Evolutionary conservation across 2,888 invertebrate species (phyloP).

Genomic region (Apodemia zela): DNA sequence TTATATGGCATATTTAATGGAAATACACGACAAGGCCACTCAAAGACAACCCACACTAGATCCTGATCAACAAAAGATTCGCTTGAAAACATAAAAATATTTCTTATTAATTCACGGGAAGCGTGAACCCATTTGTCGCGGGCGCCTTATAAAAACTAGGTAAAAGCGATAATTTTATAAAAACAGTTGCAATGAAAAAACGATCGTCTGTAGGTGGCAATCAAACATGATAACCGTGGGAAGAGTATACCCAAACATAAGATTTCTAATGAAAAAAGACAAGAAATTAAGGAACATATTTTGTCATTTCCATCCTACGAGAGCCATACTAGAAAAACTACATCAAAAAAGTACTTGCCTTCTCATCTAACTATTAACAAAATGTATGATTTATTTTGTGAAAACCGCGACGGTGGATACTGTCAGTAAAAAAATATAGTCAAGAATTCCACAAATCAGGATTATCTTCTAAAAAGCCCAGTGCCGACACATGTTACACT

Average conservation of each 20-base stretch:
- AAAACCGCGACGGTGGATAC: not conserved
- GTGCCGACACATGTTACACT: constrained; percentile 7
- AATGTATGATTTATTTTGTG: constrained; percentile 10
- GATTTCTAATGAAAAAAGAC: constrained; percentile 9
- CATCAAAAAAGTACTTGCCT: constrained; percentile 9
- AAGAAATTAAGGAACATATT: constrained; percentile 1
- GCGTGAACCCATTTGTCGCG: constrained; percentile 1
- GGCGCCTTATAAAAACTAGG: constrained; percentile 2
- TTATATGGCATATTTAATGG: constrained; percentile 11
- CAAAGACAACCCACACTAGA: not conserved
- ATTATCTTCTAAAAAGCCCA: not conserved
- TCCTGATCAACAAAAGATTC: not conserved
- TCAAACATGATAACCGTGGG: constrained; percentile 9
- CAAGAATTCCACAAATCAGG: constrained; percentile 10
- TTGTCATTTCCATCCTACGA: constrained; percentile 11
- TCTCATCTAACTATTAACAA: constrained; percentile 4
- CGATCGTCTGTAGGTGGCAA: not conserved
- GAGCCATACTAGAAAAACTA: constrained; percentile 11
- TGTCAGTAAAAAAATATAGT: not conserved
- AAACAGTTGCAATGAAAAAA: constrained; percentile 4
- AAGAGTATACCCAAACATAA: constrained; percentile 2
- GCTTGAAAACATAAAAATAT: constrained; percentile 4
- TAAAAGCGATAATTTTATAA: constrained; percentile 13
- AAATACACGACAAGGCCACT: not conserved
- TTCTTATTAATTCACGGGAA: not conserved